Evolutionary conservation across 2,113 vertebrate species (phyloP).

Genomic region (Phainopepla nitens): DNA sequence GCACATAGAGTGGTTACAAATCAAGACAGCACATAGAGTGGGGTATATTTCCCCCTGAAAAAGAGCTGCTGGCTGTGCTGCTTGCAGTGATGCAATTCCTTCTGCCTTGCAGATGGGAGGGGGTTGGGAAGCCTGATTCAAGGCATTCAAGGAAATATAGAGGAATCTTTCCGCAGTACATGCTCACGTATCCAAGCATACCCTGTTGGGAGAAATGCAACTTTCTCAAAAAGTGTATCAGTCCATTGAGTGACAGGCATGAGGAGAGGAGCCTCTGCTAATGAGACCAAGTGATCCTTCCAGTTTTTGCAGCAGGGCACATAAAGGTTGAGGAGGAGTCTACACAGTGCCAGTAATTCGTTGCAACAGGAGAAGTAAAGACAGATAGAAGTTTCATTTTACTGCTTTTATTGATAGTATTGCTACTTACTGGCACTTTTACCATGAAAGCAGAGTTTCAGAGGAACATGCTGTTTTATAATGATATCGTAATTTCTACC

Average conservation of each 20-base stretch:
- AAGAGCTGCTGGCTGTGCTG: not conserved
- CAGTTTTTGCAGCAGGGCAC: not conserved
- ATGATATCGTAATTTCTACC: not conserved
- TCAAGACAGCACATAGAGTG: not conserved
- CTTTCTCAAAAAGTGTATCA: not conserved
- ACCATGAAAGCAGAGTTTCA: not conserved
- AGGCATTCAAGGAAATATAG: not conserved
- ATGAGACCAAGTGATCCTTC: not conserved
- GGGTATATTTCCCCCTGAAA: not conserved
- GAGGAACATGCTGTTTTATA: not conserved
- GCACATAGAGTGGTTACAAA: not conserved
- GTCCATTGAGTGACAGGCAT: not conserved
- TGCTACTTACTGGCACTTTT: not conserved
- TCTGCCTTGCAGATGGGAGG: not conserved
- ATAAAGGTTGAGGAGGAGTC: not conserved
- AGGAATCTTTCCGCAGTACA: not conserved
- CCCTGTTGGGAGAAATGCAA: fast-evolving
- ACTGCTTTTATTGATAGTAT: not conserved
- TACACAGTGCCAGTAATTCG: fast-evolving
- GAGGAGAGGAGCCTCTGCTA: not conserved
- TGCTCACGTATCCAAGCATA: not conserved
- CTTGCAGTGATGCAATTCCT: not conserved
- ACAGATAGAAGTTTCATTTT: not conserved
- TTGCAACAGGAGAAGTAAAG: not conserved
- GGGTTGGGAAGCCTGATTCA: not conserved